Evolutionary conservation across 2,113 vertebrate species (phyloP).

Genomic region (Motacilla tschutschensis): DNA sequence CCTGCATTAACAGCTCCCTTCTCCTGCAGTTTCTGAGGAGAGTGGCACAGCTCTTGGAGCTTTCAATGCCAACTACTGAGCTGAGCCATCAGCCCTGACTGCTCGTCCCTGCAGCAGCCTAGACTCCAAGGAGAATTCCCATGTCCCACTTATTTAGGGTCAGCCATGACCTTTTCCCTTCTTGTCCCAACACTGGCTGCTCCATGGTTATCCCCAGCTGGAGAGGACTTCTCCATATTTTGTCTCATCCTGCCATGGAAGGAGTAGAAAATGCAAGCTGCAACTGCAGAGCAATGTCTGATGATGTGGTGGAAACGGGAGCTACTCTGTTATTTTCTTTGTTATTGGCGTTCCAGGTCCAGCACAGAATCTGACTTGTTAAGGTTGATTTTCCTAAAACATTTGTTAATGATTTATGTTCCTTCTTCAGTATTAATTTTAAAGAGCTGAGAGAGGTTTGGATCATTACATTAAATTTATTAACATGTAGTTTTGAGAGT

Average conservation of each 20-base stretch:
- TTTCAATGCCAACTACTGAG: background rate
- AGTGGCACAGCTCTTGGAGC: background rate
- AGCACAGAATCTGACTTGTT: background rate
- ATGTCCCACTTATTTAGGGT: background rate
- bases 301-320: background rate
- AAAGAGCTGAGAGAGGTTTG: background rate
- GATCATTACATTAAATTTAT: background rate
- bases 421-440: background rate
- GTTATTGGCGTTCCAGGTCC: rapidly evolving
- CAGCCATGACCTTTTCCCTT: background rate
- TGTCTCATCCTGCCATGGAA: background rate
- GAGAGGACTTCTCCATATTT: background rate
- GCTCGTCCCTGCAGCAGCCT: rapidly evolving
- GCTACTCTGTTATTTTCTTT: background rate
- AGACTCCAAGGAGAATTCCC: background rate
- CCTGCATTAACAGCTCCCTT: background rate
- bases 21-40: background rate
- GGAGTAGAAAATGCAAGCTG: background rate
- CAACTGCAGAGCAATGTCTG: background rate
- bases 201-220: background rate
- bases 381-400: conserved; percentile 5
- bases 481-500: background rate
- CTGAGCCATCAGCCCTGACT: background rate
- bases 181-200: background rate
- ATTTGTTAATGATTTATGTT: background rate